These are phyloP conservation scores for Cottus gobio DNA, from an alignment of 2,113 vertebrate genomes.

Conservation along the genomic window DNA sequence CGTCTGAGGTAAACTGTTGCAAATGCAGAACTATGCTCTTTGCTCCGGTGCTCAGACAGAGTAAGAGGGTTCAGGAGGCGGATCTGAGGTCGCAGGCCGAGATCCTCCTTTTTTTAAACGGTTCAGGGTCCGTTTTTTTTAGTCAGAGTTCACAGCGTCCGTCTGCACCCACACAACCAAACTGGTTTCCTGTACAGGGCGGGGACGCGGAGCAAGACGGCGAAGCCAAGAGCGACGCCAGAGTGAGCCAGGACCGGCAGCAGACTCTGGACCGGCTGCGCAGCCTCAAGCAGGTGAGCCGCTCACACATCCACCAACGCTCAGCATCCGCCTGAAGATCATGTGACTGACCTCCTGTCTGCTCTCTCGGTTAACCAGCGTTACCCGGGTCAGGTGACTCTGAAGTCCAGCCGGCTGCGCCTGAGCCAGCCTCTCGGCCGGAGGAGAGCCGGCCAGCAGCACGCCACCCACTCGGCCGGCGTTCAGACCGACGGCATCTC, in stretches of 20 bases:
- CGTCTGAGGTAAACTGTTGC: no score
- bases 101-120: no score
- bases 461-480: conserved; percentile 78
- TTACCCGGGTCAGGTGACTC: conserved; percentile 94
- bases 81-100: no score
- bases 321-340: no score
- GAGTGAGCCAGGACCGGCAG: conserved; percentile 94
- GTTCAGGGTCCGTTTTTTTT: no score
- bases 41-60: no score
- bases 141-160: background rate
- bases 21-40: no score
- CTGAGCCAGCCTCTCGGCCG: conserved; percentile 82
- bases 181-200: conserved; percentile 50
- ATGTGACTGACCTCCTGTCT: background rate
- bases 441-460: conserved; percentile 78
- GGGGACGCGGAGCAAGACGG: conserved; percentile 86
- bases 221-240: conserved; percentile 87
- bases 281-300: conserved; percentile 92
- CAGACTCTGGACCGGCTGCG: conserved; percentile 94
- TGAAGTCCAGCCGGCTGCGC: conserved; percentile 92
- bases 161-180: background rate
- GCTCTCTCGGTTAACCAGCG: conserved; percentile 79
- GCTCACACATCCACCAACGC: background rate
- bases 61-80: no score
- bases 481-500: conserved; percentile 81